These are phyloP conservation scores for Peromyscus maniculatus DNA, from an alignment of 2,113 vertebrate species.

Conservation along the genomic window DNA sequence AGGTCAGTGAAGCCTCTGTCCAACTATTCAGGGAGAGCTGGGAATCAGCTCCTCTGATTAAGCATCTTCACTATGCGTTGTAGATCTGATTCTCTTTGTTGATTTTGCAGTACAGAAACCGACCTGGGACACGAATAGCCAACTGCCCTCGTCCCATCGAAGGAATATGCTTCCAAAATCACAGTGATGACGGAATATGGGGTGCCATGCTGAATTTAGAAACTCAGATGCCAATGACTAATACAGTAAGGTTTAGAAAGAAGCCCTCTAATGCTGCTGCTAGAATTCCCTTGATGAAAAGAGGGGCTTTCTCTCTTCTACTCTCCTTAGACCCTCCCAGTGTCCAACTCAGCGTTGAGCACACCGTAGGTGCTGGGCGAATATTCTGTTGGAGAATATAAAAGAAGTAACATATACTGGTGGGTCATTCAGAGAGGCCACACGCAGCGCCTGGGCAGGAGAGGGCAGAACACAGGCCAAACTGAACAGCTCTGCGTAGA, in stretches of 20 bases:
- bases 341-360: not conserved
- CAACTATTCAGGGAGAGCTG: not conserved
- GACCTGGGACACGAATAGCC: not conserved
- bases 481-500: not conserved
- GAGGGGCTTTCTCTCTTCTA: not conserved
- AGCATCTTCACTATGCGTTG: constrained; percentile 7
- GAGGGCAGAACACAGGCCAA: not conserved
- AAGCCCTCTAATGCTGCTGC: constrained; percentile 34
- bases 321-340: not conserved
- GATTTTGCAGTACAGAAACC: constrained; percentile 44
- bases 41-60: not conserved
- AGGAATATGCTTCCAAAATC: constrained; percentile 55
- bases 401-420: not conserved
- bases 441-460: not conserved
- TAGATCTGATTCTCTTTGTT: not conserved
- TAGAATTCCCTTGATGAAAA: constrained; percentile 31
- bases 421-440: not conserved
- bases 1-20: not conserved
- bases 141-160: constrained; percentile 4
- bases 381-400: constrained; percentile 1
- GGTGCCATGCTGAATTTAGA: constrained; percentile 36
- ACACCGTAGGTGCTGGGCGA: constrained; percentile 2
- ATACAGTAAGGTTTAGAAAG: constrained; percentile 36
- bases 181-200: constrained; percentile 22
- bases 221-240: constrained; percentile 28